A percentile compares a stretch with the other conserved stretches of the same genome.
These are phyloP conservation scores for Rhagonycha fulva DNA, from an alignment of 2,888 invertebrate species.

Conservation along the genomic window DNA sequence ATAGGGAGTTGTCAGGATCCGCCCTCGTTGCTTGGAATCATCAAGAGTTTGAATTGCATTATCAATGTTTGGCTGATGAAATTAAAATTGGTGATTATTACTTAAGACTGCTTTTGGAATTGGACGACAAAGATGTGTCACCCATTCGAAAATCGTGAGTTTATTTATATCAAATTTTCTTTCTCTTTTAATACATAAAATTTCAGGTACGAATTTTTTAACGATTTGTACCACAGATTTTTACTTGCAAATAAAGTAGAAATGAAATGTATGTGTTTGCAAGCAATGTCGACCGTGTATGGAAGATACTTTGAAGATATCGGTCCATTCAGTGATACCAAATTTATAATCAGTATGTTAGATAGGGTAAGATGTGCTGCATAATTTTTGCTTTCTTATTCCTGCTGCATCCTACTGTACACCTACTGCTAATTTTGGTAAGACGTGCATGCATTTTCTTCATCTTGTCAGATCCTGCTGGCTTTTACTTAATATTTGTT, in stretches of 20 bases:
- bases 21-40: slow-evolving; percentile 96
- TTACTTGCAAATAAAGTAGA: slow-evolving; percentile 88
- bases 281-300: slow-evolving; percentile 97
- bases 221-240: slow-evolving; percentile 97
- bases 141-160: slow-evolving; percentile 90
- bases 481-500: background rate
- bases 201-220: slow-evolving; percentile 92
- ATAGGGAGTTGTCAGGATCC: slow-evolving; percentile 84
- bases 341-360: slow-evolving; percentile 93
- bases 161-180: background rate
- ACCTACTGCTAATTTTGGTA: background rate
- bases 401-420: background rate
- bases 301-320: slow-evolving; percentile 96
- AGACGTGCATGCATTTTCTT: background rate
- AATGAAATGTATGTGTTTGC: slow-evolving; percentile 97
- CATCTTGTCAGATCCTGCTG: background rate
- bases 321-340: slow-evolving; percentile 95
- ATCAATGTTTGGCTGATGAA: slow-evolving; percentile 93
- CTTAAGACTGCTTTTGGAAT: slow-evolving; percentile 89
- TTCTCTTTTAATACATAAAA: slow-evolving; percentile 5
- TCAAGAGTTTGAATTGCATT: slow-evolving; percentile 93
- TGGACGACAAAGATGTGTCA: slow-evolving; percentile 82
- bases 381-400: background rate
- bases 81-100: slow-evolving; percentile 99
- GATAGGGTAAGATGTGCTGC: slow-evolving; percentile 71